These are phyloP conservation scores for Psittacula cyanocephala DNA, from an alignment of 2,113 vertebrate species.

Conservation along the genomic window DNA sequence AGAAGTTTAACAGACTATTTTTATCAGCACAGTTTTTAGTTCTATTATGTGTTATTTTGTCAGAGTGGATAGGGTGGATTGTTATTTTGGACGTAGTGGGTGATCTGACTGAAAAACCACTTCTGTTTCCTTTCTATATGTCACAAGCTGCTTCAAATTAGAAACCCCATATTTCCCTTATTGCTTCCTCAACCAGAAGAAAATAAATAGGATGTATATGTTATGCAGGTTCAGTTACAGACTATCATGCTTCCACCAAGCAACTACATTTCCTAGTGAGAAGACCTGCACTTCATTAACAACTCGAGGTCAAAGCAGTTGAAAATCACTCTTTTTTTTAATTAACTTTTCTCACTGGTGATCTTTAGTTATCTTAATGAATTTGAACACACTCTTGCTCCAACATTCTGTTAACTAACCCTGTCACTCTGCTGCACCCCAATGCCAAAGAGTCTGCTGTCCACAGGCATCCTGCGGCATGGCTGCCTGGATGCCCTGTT, in stretches of 20 bases:
- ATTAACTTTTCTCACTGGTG: not conserved
- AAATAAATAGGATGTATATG: not conserved
- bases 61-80: conserved; percentile 61
- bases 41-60: conserved; percentile 67
- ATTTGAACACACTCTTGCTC: not conserved
- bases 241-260: not conserved
- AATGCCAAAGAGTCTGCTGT: not conserved
- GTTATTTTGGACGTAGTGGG: conserved; percentile 64
- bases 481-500: rapidly evolving
- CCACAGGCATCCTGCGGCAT: not conserved
- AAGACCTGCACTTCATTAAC: not conserved
- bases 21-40: conserved; percentile 56
- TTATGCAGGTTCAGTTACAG: not conserved
- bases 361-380: not conserved
- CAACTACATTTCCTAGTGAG: not conserved
- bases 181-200: not conserved
- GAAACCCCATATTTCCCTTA: not conserved
- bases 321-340: not conserved
- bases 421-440: not conserved
- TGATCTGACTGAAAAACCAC: conserved; percentile 45
- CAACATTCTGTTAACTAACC: not conserved
- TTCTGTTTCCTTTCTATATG: conserved; percentile 48
- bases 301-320: not conserved
- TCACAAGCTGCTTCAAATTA: conserved; percentile 26
- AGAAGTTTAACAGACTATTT: conserved; percentile 60